phyloP scores from a whole-genome alignment of 2,113 vertebrate species.

The Brachirus orientalis region DNA sequence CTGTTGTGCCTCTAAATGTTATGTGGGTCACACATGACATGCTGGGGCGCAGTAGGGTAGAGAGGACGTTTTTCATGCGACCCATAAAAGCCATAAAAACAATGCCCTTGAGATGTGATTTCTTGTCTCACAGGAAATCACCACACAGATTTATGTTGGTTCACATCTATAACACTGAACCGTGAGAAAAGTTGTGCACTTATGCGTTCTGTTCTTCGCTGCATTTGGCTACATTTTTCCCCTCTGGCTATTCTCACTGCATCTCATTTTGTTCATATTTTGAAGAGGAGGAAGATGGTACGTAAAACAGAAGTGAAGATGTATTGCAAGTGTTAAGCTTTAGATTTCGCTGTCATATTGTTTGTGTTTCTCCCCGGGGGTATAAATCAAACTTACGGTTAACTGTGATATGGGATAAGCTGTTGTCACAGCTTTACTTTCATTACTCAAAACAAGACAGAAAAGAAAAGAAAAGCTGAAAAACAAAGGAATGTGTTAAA shows the following conservation, averaged over 20 bases:
- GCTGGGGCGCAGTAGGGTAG: slow-evolving; percentile 7
- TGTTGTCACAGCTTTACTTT: slow-evolving; percentile 11
- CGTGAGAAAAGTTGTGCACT: not conserved
- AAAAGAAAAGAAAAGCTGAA: not conserved
- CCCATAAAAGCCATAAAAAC: slow-evolving; percentile 49
- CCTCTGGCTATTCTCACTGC: slow-evolving; percentile 12
- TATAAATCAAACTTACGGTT: not conserved
- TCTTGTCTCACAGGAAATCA: slow-evolving; percentile 60
- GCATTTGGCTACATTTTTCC: slow-evolving; percentile 12
- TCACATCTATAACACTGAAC: slow-evolving; percentile 49
- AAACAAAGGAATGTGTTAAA: too few species aligned
- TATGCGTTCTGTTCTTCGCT: not conserved
- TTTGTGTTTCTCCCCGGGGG: slow-evolving; percentile 4
- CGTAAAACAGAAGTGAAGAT: slow-evolving; percentile 3
- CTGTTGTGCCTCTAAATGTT: slow-evolving; percentile 47
- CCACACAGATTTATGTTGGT: slow-evolving; percentile 39
- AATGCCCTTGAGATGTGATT: slow-evolving; percentile 67
- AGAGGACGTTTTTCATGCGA: slow-evolving; percentile 61
- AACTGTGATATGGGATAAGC: slow-evolving; percentile 10
- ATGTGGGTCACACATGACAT: slow-evolving; percentile 57
- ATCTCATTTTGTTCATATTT: slow-evolving; percentile 31
- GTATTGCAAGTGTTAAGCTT: slow-evolving; percentile 3
- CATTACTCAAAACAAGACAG: not conserved
- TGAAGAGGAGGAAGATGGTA: slow-evolving; percentile 13
- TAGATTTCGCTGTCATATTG: slow-evolving; percentile 23